phyloP scores from a whole-genome alignment of 2,113 vertebrate genomes.

The Callithrix jacchus region DNA sequence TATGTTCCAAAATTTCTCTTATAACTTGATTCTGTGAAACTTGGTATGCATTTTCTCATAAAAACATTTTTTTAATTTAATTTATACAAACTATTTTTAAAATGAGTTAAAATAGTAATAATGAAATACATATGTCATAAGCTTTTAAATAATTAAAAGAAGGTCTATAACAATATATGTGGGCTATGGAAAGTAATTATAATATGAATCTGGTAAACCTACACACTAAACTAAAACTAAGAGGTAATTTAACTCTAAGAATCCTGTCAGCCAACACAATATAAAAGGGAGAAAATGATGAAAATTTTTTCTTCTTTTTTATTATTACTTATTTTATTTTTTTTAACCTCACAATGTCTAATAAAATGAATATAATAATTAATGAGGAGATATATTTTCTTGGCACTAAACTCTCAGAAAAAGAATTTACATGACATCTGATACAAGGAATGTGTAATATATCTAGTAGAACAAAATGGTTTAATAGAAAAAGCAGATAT shows the following conservation, averaged over 20 bases:
- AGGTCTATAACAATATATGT: conserved; percentile 57
- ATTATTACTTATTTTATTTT: not conserved
- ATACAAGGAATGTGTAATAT: not conserved
- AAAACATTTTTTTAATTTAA: conserved; percentile 68
- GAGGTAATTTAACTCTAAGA: conserved; percentile 49
- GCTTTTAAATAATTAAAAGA: conserved; percentile 66
- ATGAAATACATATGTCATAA: conserved; percentile 66
- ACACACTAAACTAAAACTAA: conserved; percentile 45
- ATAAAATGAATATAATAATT: not conserved
- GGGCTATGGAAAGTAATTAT: conserved; percentile 60
- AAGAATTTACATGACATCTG: not conserved
- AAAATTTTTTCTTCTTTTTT: not conserved
- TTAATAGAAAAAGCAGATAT: conserved; percentile 14
- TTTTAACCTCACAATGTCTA: not conserved
- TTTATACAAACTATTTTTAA: conserved; percentile 65
- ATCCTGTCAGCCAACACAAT: conserved; percentile 6
- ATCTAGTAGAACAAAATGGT: not conserved
- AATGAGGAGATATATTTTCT: not conserved
- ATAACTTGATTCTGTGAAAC: conserved; percentile 59
- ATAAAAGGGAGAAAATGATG: conserved; percentile 20
- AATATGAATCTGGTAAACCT: conserved; percentile 59
- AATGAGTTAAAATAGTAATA: conserved; percentile 63
- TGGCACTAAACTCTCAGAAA: conserved; percentile 22
- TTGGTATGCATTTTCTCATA: conserved; percentile 64
- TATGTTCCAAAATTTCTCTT: conserved; percentile 61